Conservation (phyloP, 2,113 vertebrate genomes). For the Corythornis vintsioides region DNA sequence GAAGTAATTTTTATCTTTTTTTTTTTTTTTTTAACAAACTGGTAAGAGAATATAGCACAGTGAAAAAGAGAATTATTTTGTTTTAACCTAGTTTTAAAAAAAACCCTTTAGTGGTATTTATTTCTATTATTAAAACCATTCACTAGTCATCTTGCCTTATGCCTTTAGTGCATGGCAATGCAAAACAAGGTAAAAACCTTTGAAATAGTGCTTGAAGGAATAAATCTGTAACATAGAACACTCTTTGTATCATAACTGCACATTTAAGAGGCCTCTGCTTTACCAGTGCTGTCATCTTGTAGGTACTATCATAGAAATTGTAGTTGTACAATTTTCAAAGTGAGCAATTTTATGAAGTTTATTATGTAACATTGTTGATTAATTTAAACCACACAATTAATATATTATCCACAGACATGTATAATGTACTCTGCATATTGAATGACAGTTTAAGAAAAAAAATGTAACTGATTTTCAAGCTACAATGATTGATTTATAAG, state of each 20-base stretch:
- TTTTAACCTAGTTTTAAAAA: background rate
- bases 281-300: background rate
- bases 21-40: background rate
- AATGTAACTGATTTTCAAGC: constrained; percentile 5
- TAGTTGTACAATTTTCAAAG: constrained; percentile 10
- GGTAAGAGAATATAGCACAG: background rate
- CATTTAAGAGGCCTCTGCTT: background rate
- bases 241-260: background rate
- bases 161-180: background rate
- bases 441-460: constrained; percentile 29
- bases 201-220: background rate
- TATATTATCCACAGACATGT: background rate
- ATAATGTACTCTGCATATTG: background rate
- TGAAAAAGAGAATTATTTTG: background rate
- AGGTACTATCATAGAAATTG: background rate
- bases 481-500: constrained; percentile 32
- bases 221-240: background rate
- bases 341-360: constrained; percentile 20
- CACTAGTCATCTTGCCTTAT: background rate
- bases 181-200: background rate
- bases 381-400: constrained; percentile 28
- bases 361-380: constrained; percentile 24
- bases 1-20: background rate
- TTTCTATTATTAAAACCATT: background rate
- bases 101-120: background rate